Evolutionary conservation across 2,113 vertebrate species (phyloP).

Genomic region (Lipophrys pholis): DNA sequence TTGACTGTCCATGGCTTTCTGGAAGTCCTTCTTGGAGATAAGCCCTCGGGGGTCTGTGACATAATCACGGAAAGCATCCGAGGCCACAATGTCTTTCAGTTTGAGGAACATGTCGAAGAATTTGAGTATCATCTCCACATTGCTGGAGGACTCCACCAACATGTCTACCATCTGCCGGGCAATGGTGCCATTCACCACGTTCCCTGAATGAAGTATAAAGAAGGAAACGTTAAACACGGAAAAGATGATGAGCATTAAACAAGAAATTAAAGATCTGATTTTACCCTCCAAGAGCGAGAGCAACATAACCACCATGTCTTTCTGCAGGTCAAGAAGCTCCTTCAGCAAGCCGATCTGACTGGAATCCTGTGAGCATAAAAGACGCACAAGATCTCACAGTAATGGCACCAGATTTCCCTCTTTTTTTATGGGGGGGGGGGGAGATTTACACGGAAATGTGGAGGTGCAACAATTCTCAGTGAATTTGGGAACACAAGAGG

Average conservation of each 20-base stretch:
- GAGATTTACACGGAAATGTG: not conserved
- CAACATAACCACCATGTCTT: constrained; percentile 99
- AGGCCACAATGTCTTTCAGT: constrained; percentile 95
- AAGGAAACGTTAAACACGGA: constrained; percentile 7
- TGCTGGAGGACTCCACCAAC: constrained; percentile 97
- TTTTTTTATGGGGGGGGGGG: too few relatives aligned
- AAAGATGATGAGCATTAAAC: not conserved
- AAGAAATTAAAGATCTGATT: constrained; percentile 1
- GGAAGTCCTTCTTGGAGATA: constrained; percentile 98
- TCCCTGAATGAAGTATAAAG: constrained; percentile 81
- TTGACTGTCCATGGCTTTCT: constrained; percentile 98
- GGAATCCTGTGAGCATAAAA: constrained; percentile 86
- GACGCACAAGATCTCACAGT: constrained; percentile 54
- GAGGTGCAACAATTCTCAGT: constrained; percentile 45
- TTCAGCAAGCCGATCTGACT: constrained; percentile 95
- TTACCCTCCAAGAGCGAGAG: constrained; percentile 93
- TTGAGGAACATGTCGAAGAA: constrained; percentile 99
- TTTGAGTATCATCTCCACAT: constrained; percentile 98
- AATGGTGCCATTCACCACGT: constrained; percentile 95
- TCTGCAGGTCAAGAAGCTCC: constrained; percentile 95
- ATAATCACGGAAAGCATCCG: constrained; percentile 93
- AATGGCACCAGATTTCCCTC: constrained; percentile 1
- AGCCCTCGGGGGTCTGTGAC: constrained; percentile 92
- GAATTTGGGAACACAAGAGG: constrained; percentile 41
- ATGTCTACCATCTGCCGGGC: constrained; percentile 99